Evolutionary conservation across 1,140 invertebrate species (phyloP).

Genomic region (Calycopis cecrops): DNA sequence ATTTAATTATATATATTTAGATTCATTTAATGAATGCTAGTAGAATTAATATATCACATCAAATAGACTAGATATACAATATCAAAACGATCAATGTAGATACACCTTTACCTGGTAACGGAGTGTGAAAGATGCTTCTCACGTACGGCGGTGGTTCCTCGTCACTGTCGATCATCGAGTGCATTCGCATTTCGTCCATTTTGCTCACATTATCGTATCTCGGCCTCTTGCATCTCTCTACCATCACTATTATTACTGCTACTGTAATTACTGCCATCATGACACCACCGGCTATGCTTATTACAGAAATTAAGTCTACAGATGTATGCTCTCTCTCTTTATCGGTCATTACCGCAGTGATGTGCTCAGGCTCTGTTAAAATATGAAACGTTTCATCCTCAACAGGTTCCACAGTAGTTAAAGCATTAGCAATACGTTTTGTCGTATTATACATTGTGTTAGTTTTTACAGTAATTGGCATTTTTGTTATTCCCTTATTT

Average conservation of each 20-base stretch:
- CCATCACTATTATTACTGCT: slow-evolving; percentile 66
- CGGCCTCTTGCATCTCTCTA: slow-evolving; percentile 59
- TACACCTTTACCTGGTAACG: slow-evolving; percentile 68
- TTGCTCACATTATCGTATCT: slow-evolving; percentile 62
- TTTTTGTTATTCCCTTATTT: slow-evolving; percentile 17
- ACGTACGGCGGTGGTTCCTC: slow-evolving; percentile 63
- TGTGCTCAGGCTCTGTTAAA: slow-evolving; percentile 74
- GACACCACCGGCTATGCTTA: slow-evolving; percentile 68
- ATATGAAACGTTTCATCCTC: slow-evolving; percentile 71
- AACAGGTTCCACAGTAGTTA: slow-evolving; percentile 46
- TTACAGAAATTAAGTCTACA: slow-evolving; percentile 63
- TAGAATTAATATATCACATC: no score
- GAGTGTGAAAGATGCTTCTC: slow-evolving; percentile 75
- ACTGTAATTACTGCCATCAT: slow-evolving; percentile 70
- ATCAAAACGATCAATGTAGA: not conserved
- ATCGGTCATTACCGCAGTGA: slow-evolving; percentile 69
- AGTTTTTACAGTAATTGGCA: slow-evolving; percentile 22
- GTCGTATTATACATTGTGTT: slow-evolving; percentile 36
- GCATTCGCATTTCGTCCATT: slow-evolving; percentile 61
- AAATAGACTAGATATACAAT: no score
- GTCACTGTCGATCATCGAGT: slow-evolving; percentile 66
- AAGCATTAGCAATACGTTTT: slow-evolving; percentile 33
- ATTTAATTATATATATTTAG: no score
- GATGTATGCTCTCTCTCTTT: slow-evolving; percentile 57
- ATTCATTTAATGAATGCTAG: no score